Evolutionary conservation across 2,113 vertebrate species (phyloP), one percentile per base, ranked within the genome.

Genomic region (Corapipo altera): DNA sequence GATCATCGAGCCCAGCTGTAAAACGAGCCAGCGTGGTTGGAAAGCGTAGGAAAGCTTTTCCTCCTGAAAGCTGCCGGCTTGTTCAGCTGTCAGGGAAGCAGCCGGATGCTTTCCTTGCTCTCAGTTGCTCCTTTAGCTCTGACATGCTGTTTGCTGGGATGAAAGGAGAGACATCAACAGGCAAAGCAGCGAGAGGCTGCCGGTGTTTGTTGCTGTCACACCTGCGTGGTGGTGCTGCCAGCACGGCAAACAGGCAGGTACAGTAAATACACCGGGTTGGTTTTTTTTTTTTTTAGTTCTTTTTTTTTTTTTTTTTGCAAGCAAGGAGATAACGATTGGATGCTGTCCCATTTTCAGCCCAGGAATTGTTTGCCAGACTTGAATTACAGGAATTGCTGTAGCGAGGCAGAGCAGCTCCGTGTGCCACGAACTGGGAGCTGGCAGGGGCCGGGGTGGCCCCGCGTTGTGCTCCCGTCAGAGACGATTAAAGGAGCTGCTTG

Each of bases 341-440:
- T 86, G 65, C 73, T 58, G 71, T 94, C 84, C 94, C 91, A 6
- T 91, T 86, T 87, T 37, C 77, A 91, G 86, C 5, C 46, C 4
- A 57, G 79, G 91, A 71, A 64, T 86, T 84, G 88, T 94, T 94
- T 76, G 82, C 79, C 58, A 75, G 82, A 11, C 66, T 91, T 85
- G 92, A 93, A 85, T 88, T 59, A 61, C 88, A 83, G 94, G 92
- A 93, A 79, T 91, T 88, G 95, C 85, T 37, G 20, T 71, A 19
- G 61, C 2, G 21, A 78, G 86, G 85, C 64, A 58, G 88, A 71
- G 32, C 88, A 58, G 86, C 12, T 9, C 81, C 48, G 28, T 8
- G 62, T 80, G 87, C 87, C 76, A 18, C 64, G 12, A 24, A 6
- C 18, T n/a, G 32, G 4, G 80, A 48, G 74, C 64, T 81, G 82